Evolutionary conservation across 2,888 invertebrate genomes (phyloP).

Genomic region (Polymixis lichenea): DNA sequence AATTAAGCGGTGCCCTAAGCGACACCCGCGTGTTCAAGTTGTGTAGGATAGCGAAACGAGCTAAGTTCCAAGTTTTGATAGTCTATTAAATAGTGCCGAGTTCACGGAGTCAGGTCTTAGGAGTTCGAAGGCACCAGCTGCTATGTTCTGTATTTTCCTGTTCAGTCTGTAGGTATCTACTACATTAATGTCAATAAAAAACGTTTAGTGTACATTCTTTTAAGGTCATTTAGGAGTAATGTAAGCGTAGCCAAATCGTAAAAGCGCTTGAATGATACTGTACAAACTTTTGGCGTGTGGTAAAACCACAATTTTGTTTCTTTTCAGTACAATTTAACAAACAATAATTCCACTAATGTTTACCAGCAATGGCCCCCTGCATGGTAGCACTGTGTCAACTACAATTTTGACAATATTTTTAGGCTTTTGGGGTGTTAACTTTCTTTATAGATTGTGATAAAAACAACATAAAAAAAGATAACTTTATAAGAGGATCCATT

Average conservation of each 20-base stretch:
- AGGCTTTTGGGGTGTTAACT: not conserved
- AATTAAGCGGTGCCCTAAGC: constrained; percentile 47
- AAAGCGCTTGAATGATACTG: not conserved
- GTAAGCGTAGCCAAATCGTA: not conserved
- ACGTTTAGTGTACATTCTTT: not conserved
- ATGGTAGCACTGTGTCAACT: not conserved
- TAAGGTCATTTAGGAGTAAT: not conserved
- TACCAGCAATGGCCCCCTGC: not conserved
- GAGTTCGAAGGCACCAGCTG: constrained; percentile 59
- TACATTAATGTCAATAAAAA: not conserved
- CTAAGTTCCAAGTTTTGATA: constrained; percentile 66
- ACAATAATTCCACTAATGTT: not conserved
- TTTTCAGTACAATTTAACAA: not conserved
- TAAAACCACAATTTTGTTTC: not conserved
- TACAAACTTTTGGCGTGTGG: not conserved
- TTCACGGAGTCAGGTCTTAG: constrained; percentile 60
- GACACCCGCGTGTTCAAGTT: constrained; percentile 49
- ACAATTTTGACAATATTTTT: not conserved
- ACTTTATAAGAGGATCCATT: not conserved
- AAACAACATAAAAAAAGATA: not conserved
- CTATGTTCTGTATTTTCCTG: constrained; percentile 38
- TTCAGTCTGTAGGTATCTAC: not conserved
- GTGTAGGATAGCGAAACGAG: constrained; percentile 59
- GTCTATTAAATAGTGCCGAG: constrained; percentile 64
- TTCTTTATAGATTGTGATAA: not conserved